Evolutionary conservation across 1,140 invertebrate genomes (phyloP), one percentile per base, ranked within the genome.

Genomic region (Pseudachorutes palmiensis): DNA sequence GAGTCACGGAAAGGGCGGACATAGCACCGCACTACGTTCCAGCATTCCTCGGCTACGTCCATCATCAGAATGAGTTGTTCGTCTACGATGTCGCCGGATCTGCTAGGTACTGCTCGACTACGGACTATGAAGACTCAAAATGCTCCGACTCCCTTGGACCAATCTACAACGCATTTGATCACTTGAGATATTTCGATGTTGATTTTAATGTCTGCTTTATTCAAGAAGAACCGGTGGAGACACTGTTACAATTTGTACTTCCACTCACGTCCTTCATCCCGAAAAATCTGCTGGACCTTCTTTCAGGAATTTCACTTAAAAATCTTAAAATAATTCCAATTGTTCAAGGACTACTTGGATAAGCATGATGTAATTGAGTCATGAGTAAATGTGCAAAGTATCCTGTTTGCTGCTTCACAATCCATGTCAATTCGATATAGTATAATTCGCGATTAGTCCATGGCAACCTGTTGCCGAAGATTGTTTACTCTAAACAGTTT

Each of bases 31-130:
- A 57, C 5, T 24, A 14, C 24, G 51, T n/a, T 24, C 14, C 24
- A 14, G 9, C 26, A 14, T 9, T 5, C 9, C 24, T 26, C 5
- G 14, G 26, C 5, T 57, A n/a, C 24, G 51, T 57, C 12, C 51
- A 57, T 57, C 14, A 14, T n/a, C 51, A 57, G 26, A 57, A 57
- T 24, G 51, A 57, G 24, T 57, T 57, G 26, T 45, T 45, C 19
- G 36, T 45, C 9, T 45, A 45, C 19, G 14, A 26, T 14, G 24
- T 57, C 5, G 9, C 5, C 5, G 51, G 51, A 14, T 14, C 51
- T 57, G 51, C 26, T 26, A 12, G 26, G 24, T 14, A 57, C 14
- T 57, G 51, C 51, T 57, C 51, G 5, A 5, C 5, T 9, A 22
- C 5, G 24, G 24, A 12, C 9, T 57, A 57, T 57, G 51, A 57